phyloP scores from a whole-genome alignment of 1,140 invertebrate genomes.

The Thaumetopoea pityocampa region DNA sequence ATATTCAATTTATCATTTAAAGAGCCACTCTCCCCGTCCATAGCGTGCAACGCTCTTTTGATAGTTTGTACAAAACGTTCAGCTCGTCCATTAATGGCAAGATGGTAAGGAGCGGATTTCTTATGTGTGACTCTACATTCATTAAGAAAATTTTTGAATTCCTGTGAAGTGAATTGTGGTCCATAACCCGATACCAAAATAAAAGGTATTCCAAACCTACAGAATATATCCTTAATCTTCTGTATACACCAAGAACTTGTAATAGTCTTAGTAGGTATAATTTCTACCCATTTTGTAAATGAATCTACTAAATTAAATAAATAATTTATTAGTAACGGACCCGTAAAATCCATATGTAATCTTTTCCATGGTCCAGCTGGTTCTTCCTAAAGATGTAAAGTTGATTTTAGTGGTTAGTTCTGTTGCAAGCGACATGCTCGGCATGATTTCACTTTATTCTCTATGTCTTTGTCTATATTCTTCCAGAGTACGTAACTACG shows the following conservation, averaged over 20 bases:
- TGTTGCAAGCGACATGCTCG: slow-evolving; percentile 7
- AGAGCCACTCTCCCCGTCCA: background rate
- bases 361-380: background rate
- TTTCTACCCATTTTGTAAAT: too few species aligned
- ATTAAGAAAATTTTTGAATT: too few species aligned
- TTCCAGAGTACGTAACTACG: slow-evolving; percentile 68
- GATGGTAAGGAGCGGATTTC: background rate
- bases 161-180: too few species aligned
- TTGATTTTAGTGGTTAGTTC: slow-evolving; percentile 1
- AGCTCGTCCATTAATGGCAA: background rate
- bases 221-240: too few species aligned
- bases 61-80: background rate
- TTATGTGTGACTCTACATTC: background rate
- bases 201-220: too few species aligned
- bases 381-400: background rate
- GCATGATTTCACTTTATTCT: slow-evolving; percentile 15
- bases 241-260: too few species aligned
- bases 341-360: background rate
- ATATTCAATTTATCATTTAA: too few species aligned
- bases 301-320: too few species aligned
- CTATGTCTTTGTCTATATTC: slow-evolving; percentile 63
- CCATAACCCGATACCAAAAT: too few species aligned
- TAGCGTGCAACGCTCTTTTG: background rate
- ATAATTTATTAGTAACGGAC: too few species aligned
- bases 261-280: too few species aligned